phyloP scores from a whole-genome alignment of 2,888 invertebrate species.

The Polietes domitor region DNA sequence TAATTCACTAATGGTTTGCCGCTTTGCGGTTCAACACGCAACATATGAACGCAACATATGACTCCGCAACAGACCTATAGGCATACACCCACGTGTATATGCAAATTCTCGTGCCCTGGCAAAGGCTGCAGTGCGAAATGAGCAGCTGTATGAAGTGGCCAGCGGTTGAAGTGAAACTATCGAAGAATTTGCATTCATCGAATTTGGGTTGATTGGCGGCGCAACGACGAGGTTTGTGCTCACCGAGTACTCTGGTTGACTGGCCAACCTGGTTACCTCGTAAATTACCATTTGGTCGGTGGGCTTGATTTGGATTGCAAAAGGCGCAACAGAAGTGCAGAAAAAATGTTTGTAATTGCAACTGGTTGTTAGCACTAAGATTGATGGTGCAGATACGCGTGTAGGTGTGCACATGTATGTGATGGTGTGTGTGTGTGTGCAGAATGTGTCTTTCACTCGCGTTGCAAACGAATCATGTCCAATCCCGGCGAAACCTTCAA shows the following conservation, averaged over 20 bases:
- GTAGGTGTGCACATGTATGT: too few relatives aligned
- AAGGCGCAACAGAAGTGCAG: not conserved
- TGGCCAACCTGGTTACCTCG: constrained; percentile 24
- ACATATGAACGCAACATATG: constrained; percentile 38
- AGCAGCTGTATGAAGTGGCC: constrained; percentile 20
- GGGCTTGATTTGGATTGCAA: not conserved
- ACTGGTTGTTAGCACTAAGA: constrained; percentile 68
- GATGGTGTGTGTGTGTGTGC: constrained; percentile 9
- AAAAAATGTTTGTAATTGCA: constrained; percentile 51
- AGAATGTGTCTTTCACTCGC: not conserved
- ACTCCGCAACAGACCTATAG: not conserved
- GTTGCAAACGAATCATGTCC: constrained; percentile 8
- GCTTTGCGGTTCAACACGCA: constrained; percentile 53
- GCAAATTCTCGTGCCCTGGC: not conserved
- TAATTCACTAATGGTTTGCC: constrained; percentile 60
- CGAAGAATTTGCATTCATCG: constrained; percentile 5
- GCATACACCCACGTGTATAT: not conserved
- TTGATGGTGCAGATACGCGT: constrained; percentile 68
- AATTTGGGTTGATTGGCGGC: not conserved
- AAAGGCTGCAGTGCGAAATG: not conserved
- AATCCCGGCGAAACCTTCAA: constrained; percentile 46
- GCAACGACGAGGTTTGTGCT: not conserved
- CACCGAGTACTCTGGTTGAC: not conserved
- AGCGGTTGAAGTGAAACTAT: not conserved
- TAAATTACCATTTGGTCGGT: constrained; percentile 16